phyloP scores from a whole-genome alignment of 2,888 invertebrate genomes.

The Fragum whitleyi region DNA sequence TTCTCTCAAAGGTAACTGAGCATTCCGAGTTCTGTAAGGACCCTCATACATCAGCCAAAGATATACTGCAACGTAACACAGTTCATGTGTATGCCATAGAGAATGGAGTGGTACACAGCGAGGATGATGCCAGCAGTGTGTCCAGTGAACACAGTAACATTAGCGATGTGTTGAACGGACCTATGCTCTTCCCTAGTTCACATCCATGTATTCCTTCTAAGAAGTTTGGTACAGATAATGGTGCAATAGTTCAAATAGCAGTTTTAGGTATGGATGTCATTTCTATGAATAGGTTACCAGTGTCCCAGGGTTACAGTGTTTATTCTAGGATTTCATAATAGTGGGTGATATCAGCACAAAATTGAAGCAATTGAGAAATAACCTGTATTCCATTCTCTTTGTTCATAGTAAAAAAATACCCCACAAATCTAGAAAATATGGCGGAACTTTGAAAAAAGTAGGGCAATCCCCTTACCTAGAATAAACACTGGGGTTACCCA shows the following conservation, averaged over 20 bases:
- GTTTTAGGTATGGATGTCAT: constrained; percentile 75
- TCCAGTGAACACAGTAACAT: constrained; percentile 58
- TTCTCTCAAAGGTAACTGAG: constrained; percentile 63
- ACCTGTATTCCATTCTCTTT: too few relatives aligned
- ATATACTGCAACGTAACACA: constrained; percentile 34
- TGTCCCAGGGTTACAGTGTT: too few relatives aligned
- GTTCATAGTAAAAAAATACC: too few relatives aligned
- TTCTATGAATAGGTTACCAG: too few relatives aligned
- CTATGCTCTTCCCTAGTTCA: constrained; percentile 55
- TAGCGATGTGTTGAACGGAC: constrained; percentile 37
- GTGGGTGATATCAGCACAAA: too few relatives aligned
- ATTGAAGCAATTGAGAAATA: too few relatives aligned
- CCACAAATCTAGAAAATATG: too few relatives aligned
- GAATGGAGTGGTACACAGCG: constrained; percentile 53
- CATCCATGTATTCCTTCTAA: constrained; percentile 61
- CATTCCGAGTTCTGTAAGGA: constrained; percentile 56
- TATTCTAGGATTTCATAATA: too few relatives aligned
- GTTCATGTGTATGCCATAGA: constrained; percentile 67
- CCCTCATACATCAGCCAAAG: constrained; percentile 60
- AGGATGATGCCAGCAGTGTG: constrained; percentile 54
- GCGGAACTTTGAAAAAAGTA: too few relatives aligned
- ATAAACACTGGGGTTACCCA: too few relatives aligned
- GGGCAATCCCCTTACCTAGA: too few relatives aligned
- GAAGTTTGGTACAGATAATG: constrained; percentile 77
- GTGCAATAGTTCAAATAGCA: constrained; percentile 77